Evolutionary conservation across 64 coral and sea anemone species (phyloP), one percentile per base, ranked within the genome.

Genomic region (Astreopora myriophthalma): DNA sequence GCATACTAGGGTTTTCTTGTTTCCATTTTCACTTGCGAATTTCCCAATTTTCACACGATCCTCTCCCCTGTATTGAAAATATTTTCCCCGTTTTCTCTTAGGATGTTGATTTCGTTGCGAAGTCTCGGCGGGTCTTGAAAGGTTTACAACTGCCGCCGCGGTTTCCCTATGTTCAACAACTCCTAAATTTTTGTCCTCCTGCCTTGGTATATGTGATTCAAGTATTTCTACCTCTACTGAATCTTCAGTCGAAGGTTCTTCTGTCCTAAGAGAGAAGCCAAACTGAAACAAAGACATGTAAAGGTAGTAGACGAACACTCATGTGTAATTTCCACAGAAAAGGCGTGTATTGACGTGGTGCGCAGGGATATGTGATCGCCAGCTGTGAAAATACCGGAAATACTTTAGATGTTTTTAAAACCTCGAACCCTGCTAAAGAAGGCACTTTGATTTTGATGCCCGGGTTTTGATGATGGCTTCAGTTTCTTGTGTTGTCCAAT

Each of bases 211-310:
- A 88, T 75, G 86, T 63, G 70, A 88, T 74, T 75, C 71, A 88
- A 75, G 31, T 75, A 88, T 74, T 88, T 88, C 42, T 88, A 88
- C 46, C 69, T 75, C 86, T 35, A 61, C 71, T 61, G 85, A 73
- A 78, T 78, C 44, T 55, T 78, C 75, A 30, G 44, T 22, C 25
- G 75, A 52, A 78, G 44, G 75, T 78, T 78, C 75, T 87, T 74
- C 85, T 87, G 42, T 73, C 74, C 24, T 72, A 71, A 87, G 39
- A 74, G 85, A 87, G 46, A 73, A 46, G 27, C 85, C 69, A 24
- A 87, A 87, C 85, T 87, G 85, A 74, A 87, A 87, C 69, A 87
- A 87, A 72, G 69, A 74, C 85, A 60, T 87, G 64, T 55, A 72
- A 87, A 34, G 80, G 36, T 84, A 84, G 55, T 65, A 84, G 55